Conservation (phyloP, 2,113 vertebrate genomes). For the Hirundichthys speculiger region DNA sequence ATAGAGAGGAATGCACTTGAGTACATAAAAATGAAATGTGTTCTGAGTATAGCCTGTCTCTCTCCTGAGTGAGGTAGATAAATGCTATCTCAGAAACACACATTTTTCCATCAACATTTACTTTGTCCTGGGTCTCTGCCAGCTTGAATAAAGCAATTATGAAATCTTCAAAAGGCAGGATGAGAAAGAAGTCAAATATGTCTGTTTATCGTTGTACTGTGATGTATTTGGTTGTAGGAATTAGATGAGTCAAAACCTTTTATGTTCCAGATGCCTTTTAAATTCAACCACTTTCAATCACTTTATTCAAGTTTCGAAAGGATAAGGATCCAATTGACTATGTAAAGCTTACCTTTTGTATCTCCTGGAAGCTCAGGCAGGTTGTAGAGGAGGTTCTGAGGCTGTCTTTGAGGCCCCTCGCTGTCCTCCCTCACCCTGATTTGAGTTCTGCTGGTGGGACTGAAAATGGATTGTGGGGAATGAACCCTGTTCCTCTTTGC, state of each 20-base stretch:
- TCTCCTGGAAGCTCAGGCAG: constrained; percentile 65
- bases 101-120: constrained; percentile 54
- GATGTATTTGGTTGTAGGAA: constrained; percentile 10
- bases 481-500: constrained; percentile 30
- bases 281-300: constrained; percentile 1
- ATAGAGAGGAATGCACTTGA: background rate
- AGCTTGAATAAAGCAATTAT: constrained; percentile 48
- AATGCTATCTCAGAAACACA: constrained; percentile 61
- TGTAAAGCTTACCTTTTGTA: constrained; percentile 75
- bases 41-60: constrained; percentile 21
- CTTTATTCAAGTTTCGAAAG: background rate
- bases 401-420: constrained; percentile 69
- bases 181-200: constrained; percentile 35
- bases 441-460: constrained; percentile 69
- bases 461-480: constrained; percentile 68
- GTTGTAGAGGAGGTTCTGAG: constrained; percentile 68
- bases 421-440: constrained; percentile 68
- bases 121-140: constrained; percentile 55
- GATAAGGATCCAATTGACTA: background rate
- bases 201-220: background rate
- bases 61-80: constrained; percentile 40
- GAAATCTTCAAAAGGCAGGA: constrained; percentile 61
- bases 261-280: constrained; percentile 12
- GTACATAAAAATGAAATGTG: constrained; percentile 26
- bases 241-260: constrained; percentile 14